Evolutionary conservation across 2,113 vertebrate species (phyloP).

Genomic region (Notechis scutatus): DNA sequence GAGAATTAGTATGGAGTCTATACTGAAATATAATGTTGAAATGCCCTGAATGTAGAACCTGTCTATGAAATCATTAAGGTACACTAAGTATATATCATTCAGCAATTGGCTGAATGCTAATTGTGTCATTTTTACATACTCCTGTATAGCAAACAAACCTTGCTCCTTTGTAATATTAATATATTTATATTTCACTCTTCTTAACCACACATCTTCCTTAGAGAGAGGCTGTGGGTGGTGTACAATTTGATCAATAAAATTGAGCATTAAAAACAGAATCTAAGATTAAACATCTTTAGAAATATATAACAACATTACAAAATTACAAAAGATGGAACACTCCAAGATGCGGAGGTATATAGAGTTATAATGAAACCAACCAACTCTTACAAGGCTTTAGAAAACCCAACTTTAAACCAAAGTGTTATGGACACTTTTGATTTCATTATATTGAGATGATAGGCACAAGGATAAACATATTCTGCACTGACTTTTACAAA

Average conservation of each 20-base stretch:
- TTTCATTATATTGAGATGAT: neutral
- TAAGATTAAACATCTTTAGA: neutral
- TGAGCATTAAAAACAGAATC: neutral
- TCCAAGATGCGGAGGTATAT: neutral
- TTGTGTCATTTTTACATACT: neutral
- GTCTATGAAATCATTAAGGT: neutral
- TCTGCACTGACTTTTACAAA: neutral
- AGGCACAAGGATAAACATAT: neutral
- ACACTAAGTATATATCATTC: neutral
- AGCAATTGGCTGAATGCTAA: neutral
- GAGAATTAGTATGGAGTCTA: neutral
- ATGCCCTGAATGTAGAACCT: neutral
- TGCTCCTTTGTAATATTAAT: neutral
- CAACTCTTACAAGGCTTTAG: neutral
- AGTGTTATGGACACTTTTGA: neutral
- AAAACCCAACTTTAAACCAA: neutral
- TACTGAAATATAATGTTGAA: neutral
- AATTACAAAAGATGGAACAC: neutral
- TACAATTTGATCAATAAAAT: neutral
- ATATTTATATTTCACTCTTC: neutral
- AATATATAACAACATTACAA: neutral
- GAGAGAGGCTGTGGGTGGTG: neutral
- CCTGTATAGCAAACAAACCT: neutral
- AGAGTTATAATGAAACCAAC: neutral
- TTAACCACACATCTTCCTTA: neutral